Evolutionary conservation across 1,140 invertebrate genomes (phyloP), one percentile per base, ranked within the genome.

Genomic region (Trachymyrmex septentrionalis): DNA sequence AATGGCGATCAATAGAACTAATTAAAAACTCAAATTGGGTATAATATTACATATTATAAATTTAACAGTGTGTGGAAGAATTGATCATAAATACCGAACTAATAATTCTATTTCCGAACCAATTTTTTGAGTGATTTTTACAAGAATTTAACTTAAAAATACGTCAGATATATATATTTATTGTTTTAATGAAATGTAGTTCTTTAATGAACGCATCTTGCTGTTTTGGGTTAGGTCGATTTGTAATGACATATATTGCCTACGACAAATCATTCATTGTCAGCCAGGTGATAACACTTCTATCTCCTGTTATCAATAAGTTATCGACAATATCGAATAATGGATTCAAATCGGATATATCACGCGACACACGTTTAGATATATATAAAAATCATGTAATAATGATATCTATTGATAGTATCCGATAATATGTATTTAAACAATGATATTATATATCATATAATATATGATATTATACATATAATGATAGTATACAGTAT

Each of bases 291-390:
- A 82, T 84, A 84, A 84, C 53, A 30, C 10, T 48, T 14, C 67
- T 72, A 73, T 48, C 24, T 84, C 1, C 7, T 9, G 24, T 84
- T 61, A 84, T 84, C 55, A 24, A 59, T 82, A 50, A 84, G 19
- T n/a, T n/a, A n/a, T 34, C 64, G n/a, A 71, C 19, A 30, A 61
- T 57, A 57, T 48, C 24, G 6, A 48, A 4, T 44, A 44, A 82
- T 81, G 21, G 34, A 48, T 44, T 30, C 16, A 38, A 81, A 30
- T 2, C n/a, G n/a, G 0, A 24, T 21, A n/a, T 53, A 59, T 21
- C 2, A 34, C 10, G 34, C 7, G n/a, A 71, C 14, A 71, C 12
- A 2, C 64, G 9, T 21, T 0, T 38, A 38, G 7, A 38, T 6
- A 38, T 38, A 38, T 38, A 38, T 44, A 55, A 12, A n/a, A 9